Evolutionary conservation across 2,113 vertebrate genomes (phyloP), one percentile per base, ranked within the genome.

Genomic region (Equus quagga): DNA sequence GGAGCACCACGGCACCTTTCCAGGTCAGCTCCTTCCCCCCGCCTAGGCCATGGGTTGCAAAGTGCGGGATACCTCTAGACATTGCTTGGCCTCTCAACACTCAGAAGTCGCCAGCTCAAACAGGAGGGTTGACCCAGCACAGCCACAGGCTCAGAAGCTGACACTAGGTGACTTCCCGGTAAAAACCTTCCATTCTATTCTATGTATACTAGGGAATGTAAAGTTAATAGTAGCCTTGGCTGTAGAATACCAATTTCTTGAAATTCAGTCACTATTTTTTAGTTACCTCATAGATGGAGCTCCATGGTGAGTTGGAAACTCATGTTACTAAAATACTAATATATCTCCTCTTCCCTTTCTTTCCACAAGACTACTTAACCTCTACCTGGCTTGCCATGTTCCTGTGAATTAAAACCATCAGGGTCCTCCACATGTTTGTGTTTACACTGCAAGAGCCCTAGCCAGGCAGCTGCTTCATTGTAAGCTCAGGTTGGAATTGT

Each of bases 401-500:
- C 73, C 36, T 2, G 0, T 21, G 21, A 41, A 2, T 49, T 36
- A 8, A 78, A 60, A 60, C 8, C 60, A 10, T 5, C 54, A 31
- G 60, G 70, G 58, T 76, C 79, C 33, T 73, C 28, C 58, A 21
- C 8, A 14, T 6, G 24, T 21, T 26, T 28, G 9, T 62, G 93
- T 96, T 94, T 69, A 91, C 86, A 60, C 4, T 36, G 46, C 75
- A 64, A 11, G 23, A n/a, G 17, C 62, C 95, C 82, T 31, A 28
- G 41, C 51, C 75, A 33, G 12, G 80, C 46, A 13, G 51, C 78
- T 56, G 76, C 92, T 93, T 12, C 70, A 24, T 46, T 8, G 44
- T 8, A 8, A 8, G 78, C 94, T 96, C 97, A 86, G 89, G 92
- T 56, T 65, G 85, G 81, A 94, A 62, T 11, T n/a, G 62, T 67